Base-by-base conservation (phyloP, 2,888 invertebrate genomes). In the Pelosia muscerda region DNA sequence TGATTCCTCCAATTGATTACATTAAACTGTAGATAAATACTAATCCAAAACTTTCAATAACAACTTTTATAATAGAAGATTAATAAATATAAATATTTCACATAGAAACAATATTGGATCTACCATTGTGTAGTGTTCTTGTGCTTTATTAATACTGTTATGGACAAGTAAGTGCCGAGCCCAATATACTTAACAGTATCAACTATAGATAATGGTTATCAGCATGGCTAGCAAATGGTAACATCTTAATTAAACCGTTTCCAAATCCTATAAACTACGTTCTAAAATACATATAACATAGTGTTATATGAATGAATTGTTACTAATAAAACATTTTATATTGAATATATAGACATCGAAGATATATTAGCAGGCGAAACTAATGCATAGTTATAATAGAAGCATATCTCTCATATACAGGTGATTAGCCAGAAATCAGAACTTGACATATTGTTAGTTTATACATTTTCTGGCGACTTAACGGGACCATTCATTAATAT, bases 241-340 rank as follows among this genome's bases (percentile, higher is more conserved):
- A 90, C 84, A 85, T 85, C 87, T 90, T 89, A 88, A 85, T 83
- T 86, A 88, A 85, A 86, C 86, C 85, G 80, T 88, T 86, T 87
- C 84, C 86, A 89, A 92, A 88, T 84, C 87, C 90, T 92, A 93
- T 85, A 89, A 86, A 86, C 93, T 94, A 94, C 90, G 23, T 84
- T 81, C 89, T 90, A 91, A 88, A 75, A 86, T 84, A 90, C 82
- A 90, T 86, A 85, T 73, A 84, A 81, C 77, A 81, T 78, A 77
- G 83, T 87, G 86, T 82, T 90, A 89, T 76, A 78, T 74, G 92
- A 94, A 95, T 94, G 92, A 94, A 95, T 94, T 92, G 93, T 88
- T 86, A 77, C 19, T 86, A 91, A 91, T 94, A 89, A 91, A 92
- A 93, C 89, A 93, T 86, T 86, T 84, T 76, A 81, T 76, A 65